Evolutionary conservation across 2,113 vertebrate species (phyloP), one percentile per base, ranked within the genome.

Genomic region (Parus major): DNA sequence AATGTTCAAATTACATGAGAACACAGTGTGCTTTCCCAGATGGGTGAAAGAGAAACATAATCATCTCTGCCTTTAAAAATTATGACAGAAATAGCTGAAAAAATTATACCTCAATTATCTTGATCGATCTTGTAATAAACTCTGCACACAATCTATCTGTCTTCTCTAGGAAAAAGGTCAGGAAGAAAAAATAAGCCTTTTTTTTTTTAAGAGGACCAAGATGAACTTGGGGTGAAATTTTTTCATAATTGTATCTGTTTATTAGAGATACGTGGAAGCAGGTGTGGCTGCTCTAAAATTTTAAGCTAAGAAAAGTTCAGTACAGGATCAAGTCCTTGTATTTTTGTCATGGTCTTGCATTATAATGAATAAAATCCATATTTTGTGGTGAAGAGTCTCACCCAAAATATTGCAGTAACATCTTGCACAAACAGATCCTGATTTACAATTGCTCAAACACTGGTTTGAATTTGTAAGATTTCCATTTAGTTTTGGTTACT

Each of bases 101-200:
- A 97, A 96, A 92, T 93, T 70, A 82, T 76, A 72, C 72, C 73
- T 82, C 90, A 95, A 96, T 96, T 97, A 94, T 82, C 59, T 89
- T 79, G 86, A 95, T 96, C 18, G 2, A 94, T 94, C 89, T 83
- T 3, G 4, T 94, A 95, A 95, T 96, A 96, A 93, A 95, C 93
- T 95, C 92, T 85, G 63, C 91, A 85, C 90, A 89, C 68, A 92
- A 80, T 96, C 86, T 90, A 69, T 76, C 61, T 92, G 75, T 78
- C 76, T 95, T 88, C 86, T 49, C 41, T 86, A 64, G 47, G 28
- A 71, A 73, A 75, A 60, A 71, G 68, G 82, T 86, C 82, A 81
- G 28, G 25, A 75, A 68, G 9, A 21, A 90, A 95, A 95, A 86
- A 86, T 35, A 55, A 0, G 0, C 25, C 3, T 41, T 36, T 44